These are phyloP conservation scores for Monopis laevigella DNA, from an alignment of 2,888 invertebrate species.

Conservation along the genomic window DNA sequence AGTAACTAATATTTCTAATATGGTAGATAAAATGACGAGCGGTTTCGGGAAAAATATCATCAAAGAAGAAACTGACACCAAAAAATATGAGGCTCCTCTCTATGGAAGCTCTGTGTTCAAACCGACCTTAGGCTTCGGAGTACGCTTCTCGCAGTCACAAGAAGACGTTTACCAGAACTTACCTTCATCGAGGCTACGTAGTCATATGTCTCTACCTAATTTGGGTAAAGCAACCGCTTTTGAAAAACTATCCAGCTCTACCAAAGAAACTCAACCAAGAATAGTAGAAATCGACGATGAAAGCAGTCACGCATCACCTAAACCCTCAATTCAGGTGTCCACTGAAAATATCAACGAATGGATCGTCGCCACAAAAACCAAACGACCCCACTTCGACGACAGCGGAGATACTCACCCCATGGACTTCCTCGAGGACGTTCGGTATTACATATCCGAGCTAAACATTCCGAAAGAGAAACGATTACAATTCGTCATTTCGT, in stretches of 20 bases:
- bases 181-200: slow-evolving; percentile 51
- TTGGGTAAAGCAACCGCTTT: slow-evolving; percentile 44
- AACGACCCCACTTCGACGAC: slow-evolving; percentile 54
- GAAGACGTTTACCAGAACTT: slow-evolving; percentile 52
- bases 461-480: slow-evolving; percentile 47
- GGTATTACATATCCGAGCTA: slow-evolving; percentile 51
- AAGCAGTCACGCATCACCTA: slow-evolving; percentile 26
- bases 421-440: slow-evolving; percentile 53
- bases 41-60: slow-evolving; percentile 35
- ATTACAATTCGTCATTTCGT: slow-evolving; percentile 50
- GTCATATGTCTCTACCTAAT: slow-evolving; percentile 60
- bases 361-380: slow-evolving; percentile 49
- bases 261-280: slow-evolving; percentile 34
- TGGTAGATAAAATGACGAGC: slow-evolving; percentile 58
- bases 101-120: slow-evolving; percentile 47
- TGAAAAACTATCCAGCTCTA: slow-evolving; percentile 34
- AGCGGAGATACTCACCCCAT: slow-evolving; percentile 51
- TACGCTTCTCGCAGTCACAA: slow-evolving; percentile 55
- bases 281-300: slow-evolving; percentile 52
- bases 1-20: slow-evolving; percentile 55
- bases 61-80: slow-evolving; percentile 26
- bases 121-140: slow-evolving; percentile 53
- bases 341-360: slow-evolving; percentile 48
- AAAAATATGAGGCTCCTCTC: slow-evolving; percentile 33
- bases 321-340: slow-evolving; percentile 35